Base-by-base conservation (phyloP, 2,888 invertebrate genomes). In the Lochmaea capreae region DNA sequence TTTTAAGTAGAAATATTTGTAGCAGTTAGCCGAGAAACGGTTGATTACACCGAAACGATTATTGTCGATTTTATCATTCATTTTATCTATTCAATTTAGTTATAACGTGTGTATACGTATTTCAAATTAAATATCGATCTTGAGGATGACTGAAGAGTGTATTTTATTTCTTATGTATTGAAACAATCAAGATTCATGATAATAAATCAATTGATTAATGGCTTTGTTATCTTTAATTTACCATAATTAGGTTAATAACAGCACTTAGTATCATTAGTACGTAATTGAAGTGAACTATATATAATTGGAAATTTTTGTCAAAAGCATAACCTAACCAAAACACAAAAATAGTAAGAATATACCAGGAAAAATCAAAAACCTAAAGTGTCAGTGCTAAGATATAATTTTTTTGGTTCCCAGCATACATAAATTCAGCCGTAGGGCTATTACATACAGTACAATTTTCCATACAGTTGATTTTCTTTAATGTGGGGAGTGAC, bases 111-210 rank as follows among this genome's bases (percentile, higher is more conserved):
- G 18, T 12, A 26, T 16, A 11, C 57, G 33, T 57, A 9, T 57
- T 22, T 9, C 18, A 57, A 57, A 57, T 57, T 57, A 57, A 57
- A 57, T 57, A 59, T 59, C 59, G 59, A 59, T 33, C 59, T 18
- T 54, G 9, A 9, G 18, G 9, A 54, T 18, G 18, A 5, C 49
- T 49, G 49, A 49, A n/a, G 14, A 49, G 49, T n/a, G 49, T 49
- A 14, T 52, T 54, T 54, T 18, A 54, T 54, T 54, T 54, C 16
- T 18, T 18, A 18, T 18, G 16, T 54, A 18, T 54, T 46, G 46
- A 14, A 46, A 14, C 18, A 54, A 54, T 54, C 54, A 16, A 54
- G 6, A 18, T 54, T 54, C 9, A 16, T 3, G 54, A 18, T 54
- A 16, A 18, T 16, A 18, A 54, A 54, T 54, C 18, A 54, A 54